Evolutionary conservation across 2,888 invertebrate genomes (phyloP), one percentile per base, ranked within the genome.

Genomic region (Entomobrya multifasciata): DNA sequence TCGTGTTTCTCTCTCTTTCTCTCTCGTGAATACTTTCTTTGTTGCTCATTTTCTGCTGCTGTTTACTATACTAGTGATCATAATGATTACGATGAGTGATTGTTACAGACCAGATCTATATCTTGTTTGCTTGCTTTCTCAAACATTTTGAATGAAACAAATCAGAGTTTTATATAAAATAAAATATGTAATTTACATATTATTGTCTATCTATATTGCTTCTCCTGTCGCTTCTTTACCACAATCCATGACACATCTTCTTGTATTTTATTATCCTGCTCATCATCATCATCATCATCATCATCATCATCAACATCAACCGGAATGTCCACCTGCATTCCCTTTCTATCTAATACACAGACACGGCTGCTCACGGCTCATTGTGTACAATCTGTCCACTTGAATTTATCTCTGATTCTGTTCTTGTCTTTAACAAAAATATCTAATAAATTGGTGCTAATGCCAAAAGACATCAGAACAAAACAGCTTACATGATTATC

Each of bases 231-330:
- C 78, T 62, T 62, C 78, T 79, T 79, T 80, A 49, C 52, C 62
- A 62, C 30, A 65, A 72, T 72, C 55, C 57, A 57, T 76, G 76
- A 76, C 76, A 76, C 76, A 76, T 76, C 72, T 65, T 22, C 36
- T 30, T 82, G 60, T 74, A 74, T 82, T 82, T 82, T 82, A 82
- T 82, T 82, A 82, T 49, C 82, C 82, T 82, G 82, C 36, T 82
- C 82, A 55, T 82, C 57, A 22, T 80, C 67, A 79, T 78, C 62
- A 62, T 77, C 55, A 60, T 36, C 62, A 17, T 65, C 62, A 65
- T 55, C 55, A n/a, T 55, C 17, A 17, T 55, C 55, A n/a, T 55
- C 55, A n/a, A 17, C 55, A 17, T 55, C 55, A 67, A 82, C 82
- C 82, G 74, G 82, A 82, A 82, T 82, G 72, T 82, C 82, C 82